A percentile compares a stretch with the other conserved stretches of the same genome.
Evolutionary conservation across 2,888 invertebrate species (phyloP).

Genomic region (Troides aeacus): DNA sequence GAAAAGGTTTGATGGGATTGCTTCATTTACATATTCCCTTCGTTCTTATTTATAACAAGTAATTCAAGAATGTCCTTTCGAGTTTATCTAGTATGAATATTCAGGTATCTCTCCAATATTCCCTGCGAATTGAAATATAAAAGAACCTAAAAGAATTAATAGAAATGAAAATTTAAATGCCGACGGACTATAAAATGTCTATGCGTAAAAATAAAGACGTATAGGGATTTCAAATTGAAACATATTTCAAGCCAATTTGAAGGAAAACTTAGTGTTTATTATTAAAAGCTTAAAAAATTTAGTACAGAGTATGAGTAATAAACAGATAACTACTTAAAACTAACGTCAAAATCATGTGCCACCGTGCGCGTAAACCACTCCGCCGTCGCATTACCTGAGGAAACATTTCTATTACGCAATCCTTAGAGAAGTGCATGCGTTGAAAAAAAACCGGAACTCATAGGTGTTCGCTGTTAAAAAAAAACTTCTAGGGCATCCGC

Average conservation of each 20-base stretch:
- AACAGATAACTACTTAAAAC: slow-evolving; percentile 1
- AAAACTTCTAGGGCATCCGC: slow-evolving; percentile 65
- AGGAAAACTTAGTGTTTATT: neutral
- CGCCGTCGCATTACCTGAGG: slow-evolving; percentile 10
- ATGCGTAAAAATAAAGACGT: neutral
- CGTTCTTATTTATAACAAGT: slow-evolving; percentile 27
- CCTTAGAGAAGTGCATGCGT: slow-evolving; percentile 34
- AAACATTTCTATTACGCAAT: slow-evolving; percentile 55
- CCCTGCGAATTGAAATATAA: neutral
- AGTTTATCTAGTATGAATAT: slow-evolving; percentile 15
- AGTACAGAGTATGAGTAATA: neutral
- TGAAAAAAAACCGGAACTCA: slow-evolving; percentile 43
- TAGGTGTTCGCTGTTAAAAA: slow-evolving; percentile 44
- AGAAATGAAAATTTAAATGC: neutral
- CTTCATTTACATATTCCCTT: slow-evolving; percentile 32
- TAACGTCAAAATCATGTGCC: slow-evolving; percentile 23
- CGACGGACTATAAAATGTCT: slow-evolving; percentile 4
- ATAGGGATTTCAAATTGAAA: neutral
- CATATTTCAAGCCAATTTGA: neutral
- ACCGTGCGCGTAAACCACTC: neutral
- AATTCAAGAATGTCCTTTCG: slow-evolving; percentile 15
- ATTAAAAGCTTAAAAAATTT: neutral
- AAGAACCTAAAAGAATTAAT: neutral
- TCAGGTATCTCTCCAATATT: slow-evolving; percentile 1
- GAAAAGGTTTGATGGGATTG: slow-evolving; percentile 29